Evolutionary conservation across 2,797 vertebrate species (phyloP).

Genomic region (Momotus momota): DNA sequence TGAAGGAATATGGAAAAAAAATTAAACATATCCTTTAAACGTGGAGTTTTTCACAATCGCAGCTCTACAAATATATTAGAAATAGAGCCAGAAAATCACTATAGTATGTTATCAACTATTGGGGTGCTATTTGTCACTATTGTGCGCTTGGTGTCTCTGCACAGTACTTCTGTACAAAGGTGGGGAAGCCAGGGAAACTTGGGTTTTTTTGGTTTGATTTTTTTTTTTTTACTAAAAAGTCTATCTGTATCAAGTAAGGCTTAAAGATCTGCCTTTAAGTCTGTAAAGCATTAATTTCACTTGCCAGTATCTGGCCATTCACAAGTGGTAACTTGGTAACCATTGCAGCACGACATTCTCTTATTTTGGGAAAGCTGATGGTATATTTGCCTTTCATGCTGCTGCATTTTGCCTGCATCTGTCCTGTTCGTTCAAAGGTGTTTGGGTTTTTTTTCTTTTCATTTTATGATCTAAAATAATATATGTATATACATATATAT

Average conservation of each 20-base stretch:
- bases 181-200: neutral
- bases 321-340: neutral
- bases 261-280: neutral
- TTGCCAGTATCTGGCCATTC: neutral
- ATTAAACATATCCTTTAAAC: neutral
- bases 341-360: neutral
- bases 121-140: neutral
- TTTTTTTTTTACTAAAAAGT: neutral
- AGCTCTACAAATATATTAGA: neutral
- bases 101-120: neutral
- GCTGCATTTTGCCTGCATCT: neutral
- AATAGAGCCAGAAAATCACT: neutral
- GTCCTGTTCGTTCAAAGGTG: neutral
- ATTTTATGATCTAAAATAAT: neutral
- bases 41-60: neutral
- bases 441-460: neutral
- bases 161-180: neutral
- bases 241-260: neutral
- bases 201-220: no score
- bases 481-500: neutral
- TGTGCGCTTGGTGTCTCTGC: neutral
- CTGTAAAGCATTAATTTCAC: neutral
- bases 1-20: neutral
- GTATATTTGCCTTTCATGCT: neutral
- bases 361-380: neutral